Percentiles rank a stretch among this genome's conserved stretches.
These are phyloP conservation scores for Pemphigus obesinymphae DNA, from an alignment of 1,140 invertebrate species.

Conservation along the genomic window DNA sequence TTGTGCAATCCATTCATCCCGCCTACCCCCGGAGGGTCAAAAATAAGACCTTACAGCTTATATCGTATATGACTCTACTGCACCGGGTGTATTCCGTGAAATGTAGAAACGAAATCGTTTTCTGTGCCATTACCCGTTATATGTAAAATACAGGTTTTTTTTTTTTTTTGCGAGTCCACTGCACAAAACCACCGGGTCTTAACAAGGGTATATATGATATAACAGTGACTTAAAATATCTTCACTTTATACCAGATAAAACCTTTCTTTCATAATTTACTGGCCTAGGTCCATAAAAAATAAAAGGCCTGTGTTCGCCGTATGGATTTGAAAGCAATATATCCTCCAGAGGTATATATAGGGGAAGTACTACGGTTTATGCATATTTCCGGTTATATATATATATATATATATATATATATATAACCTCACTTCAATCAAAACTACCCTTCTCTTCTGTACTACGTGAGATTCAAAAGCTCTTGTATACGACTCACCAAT, in stretches of 20 bases:
- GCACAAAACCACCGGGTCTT: neutral
- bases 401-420: too few species aligned
- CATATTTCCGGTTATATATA: neutral
- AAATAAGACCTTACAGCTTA: neutral
- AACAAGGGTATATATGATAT: neutral
- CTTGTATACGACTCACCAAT: too few species aligned
- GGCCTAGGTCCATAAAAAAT: neutral
- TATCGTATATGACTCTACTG: neutral
- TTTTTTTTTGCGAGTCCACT: neutral
- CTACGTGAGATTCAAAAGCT: too few species aligned
- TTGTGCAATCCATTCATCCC: neutral
- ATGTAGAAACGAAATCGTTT: slow-evolving; percentile 29
- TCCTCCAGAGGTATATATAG: too few species aligned
- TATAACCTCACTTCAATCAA: too few species aligned
- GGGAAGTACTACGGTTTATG: neutral
- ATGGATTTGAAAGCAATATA: neutral
- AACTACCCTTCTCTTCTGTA: too few species aligned
- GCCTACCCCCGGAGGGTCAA: neutral
- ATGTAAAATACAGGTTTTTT: too few species aligned
- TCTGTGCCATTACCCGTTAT: neutral
- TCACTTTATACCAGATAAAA: neutral
- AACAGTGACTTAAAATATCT: neutral
- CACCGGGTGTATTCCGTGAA: neutral
- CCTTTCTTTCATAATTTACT: neutral
- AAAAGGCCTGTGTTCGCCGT: neutral